Evolutionary conservation across 2,113 vertebrate species (phyloP).

Genomic region (Nothobranchius furzeri): DNA sequence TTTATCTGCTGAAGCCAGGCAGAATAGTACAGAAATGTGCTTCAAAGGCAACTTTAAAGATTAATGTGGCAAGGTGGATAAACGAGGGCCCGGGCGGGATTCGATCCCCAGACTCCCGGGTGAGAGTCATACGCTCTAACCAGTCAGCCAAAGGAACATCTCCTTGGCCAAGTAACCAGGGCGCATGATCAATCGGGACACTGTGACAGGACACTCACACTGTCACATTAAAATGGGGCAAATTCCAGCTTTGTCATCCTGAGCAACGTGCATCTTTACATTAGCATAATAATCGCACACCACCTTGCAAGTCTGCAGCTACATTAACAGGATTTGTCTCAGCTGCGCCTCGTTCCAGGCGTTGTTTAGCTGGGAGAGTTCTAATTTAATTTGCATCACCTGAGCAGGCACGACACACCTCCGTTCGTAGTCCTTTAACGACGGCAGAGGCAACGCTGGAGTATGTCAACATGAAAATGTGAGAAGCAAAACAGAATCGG

Average conservation of each 20-base stretch:
- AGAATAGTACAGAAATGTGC: not conserved
- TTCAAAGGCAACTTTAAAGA: not conserved
- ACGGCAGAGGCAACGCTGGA: slow-evolving; percentile 8
- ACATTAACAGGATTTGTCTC: slow-evolving; percentile 8
- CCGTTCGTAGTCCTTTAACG: slow-evolving; percentile 25
- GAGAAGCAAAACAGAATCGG: slow-evolving; percentile 37
- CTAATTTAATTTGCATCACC: slow-evolving; percentile 41
- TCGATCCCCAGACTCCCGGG: too few species aligned
- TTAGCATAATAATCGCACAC: slow-evolving; percentile 2
- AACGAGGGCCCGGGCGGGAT: too few species aligned
- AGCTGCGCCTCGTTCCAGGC: slow-evolving; percentile 5
- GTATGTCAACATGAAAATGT: slow-evolving; percentile 43
- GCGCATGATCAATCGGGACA: too few species aligned
- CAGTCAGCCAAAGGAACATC: too few species aligned
- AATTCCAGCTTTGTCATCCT: slow-evolving; percentile 7
- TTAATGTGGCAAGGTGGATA: too few species aligned
- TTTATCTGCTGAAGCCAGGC: not conserved
- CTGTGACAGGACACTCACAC: too few species aligned
- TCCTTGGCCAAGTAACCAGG: too few species aligned
- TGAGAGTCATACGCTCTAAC: too few species aligned
- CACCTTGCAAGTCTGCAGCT: not conserved
- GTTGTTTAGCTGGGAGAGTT: slow-evolving; percentile 2
- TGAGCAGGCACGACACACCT: slow-evolving; percentile 31
- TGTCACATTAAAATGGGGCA: not conserved
- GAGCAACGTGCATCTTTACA: not conserved